These are phyloP conservation scores for Amphibalanus amphitrite DNA, from an alignment of 1,140 invertebrate species.

Conservation along the genomic window DNA sequence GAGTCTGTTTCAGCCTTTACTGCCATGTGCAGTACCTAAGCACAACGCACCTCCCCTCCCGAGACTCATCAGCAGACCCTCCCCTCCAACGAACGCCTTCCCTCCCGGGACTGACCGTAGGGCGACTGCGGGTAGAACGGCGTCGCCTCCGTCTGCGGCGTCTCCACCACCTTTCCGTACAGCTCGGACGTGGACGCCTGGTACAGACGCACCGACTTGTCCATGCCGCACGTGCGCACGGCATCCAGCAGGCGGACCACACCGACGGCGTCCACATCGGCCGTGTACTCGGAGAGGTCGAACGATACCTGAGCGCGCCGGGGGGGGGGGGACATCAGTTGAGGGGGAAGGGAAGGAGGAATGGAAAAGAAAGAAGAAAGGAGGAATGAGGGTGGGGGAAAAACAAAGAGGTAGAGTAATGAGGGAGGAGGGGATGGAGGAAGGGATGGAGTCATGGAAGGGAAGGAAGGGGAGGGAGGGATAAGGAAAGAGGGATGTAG, in stretches of 20 bases:
- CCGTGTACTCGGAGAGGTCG: conserved; percentile 96
- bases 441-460: no score
- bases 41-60: no score
- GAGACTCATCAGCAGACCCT: no score
- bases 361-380: not conserved
- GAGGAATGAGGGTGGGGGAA: not conserved
- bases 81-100: no score
- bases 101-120: conserved; percentile 53
- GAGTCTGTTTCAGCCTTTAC: no score
- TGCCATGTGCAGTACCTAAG: no score
- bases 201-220: conserved; percentile 78
- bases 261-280: conserved; percentile 96
- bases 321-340: no score
- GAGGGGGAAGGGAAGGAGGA: not conserved
- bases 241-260: conserved; percentile 89
- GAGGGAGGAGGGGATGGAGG: no score
- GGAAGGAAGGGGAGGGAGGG: no score
- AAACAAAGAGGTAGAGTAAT: not conserved
- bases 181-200: conserved; percentile 97
- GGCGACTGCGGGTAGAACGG: conserved; percentile 99
- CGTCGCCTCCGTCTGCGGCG: conserved; percentile 93
- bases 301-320: conserved; percentile 65
- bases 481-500: conserved; percentile 6
- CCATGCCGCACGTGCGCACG: conserved; percentile 75
- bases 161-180: conserved; percentile 92